Evolutionary conservation across 37 sponge, comb jelly and placozoan species (phyloP).

Genomic region (Diacarnus erythraeanus): DNA sequence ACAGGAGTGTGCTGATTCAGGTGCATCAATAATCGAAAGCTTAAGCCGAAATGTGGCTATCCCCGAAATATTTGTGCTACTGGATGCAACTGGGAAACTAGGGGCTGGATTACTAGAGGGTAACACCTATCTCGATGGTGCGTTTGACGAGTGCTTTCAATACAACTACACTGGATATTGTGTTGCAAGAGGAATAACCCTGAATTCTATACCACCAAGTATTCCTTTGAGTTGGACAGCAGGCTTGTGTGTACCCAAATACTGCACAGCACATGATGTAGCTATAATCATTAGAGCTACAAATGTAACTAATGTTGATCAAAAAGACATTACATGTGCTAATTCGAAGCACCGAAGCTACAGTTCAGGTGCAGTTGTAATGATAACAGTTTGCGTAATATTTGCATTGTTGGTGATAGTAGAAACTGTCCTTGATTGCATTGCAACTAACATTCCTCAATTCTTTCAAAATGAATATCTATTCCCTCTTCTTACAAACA

Average conservation of each 20-base stretch:
- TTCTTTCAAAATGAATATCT: background rate
- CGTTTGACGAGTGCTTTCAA: conserved; percentile 67
- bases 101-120: conserved; percentile 39
- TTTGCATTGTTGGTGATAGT: conserved; percentile 21
- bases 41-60: too few species aligned
- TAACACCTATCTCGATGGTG: conserved; percentile 34
- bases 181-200: background rate
- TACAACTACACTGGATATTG: conserved; percentile 45
- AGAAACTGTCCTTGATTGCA: conserved; percentile 24
- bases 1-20: background rate
- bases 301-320: background rate
- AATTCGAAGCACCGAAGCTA: conserved; percentile 1
- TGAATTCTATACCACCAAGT: background rate
- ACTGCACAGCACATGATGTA: conserved; percentile 8
- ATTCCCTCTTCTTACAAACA: too few species aligned
- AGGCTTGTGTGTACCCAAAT: conserved; percentile 35
- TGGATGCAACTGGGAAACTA: conserved; percentile 30
- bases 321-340: background rate
- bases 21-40: background rate
- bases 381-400: conserved; percentile 54
- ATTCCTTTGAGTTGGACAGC: background rate
- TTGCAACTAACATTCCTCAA: background rate
- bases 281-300: background rate
- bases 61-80: background rate
- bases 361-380: conserved; percentile 44